phyloP scores from a whole-genome alignment of 2,797 vertebrate species.

The Poeciliopsis presidionis region DNA sequence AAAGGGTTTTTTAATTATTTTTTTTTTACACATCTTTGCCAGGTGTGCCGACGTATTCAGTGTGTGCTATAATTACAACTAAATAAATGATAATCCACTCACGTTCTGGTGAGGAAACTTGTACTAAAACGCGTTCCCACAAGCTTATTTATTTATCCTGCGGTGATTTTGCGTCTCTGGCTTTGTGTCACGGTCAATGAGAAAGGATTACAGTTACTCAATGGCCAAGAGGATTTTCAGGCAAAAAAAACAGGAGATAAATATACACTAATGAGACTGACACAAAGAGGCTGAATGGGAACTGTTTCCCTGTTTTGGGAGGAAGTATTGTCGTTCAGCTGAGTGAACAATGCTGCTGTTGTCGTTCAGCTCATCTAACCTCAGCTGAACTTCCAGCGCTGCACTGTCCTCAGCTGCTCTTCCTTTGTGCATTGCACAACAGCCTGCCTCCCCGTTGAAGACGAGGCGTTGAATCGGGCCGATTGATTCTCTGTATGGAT shows the following conservation, averaged over 20 bases:
- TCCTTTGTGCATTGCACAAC: slow-evolving; percentile 53
- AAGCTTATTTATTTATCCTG: neutral
- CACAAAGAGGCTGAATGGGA: slow-evolving; percentile 21
- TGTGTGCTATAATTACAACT: neutral
- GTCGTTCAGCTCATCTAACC: slow-evolving; percentile 50
- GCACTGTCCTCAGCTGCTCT: slow-evolving; percentile 53
- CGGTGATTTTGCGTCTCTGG: neutral
- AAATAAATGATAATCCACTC: neutral
- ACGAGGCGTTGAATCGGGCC: neutral
- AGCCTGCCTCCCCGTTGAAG: slow-evolving; percentile 34
- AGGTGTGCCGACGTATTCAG: neutral
- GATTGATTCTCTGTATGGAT: neutral
- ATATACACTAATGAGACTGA: slow-evolving; percentile 14
- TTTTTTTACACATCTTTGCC: neutral
- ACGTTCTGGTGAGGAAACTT: neutral
- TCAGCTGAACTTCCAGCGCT: slow-evolving; percentile 49
- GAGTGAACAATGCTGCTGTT: slow-evolving; percentile 62
- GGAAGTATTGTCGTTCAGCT: slow-evolving; percentile 45
- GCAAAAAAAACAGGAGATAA: neutral
- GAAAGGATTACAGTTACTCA: slow-evolving; percentile 11
- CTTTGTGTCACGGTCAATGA: slow-evolving; percentile 12
- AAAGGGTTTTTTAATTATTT: neutral
- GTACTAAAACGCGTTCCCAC: neutral
- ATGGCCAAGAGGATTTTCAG: slow-evolving; percentile 4
- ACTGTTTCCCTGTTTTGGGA: slow-evolving; percentile 26